Evolutionary conservation across 2,113 vertebrate species (phyloP), one percentile per base, ranked within the genome.

Genomic region (Mesoclemmys tuberculata): DNA sequence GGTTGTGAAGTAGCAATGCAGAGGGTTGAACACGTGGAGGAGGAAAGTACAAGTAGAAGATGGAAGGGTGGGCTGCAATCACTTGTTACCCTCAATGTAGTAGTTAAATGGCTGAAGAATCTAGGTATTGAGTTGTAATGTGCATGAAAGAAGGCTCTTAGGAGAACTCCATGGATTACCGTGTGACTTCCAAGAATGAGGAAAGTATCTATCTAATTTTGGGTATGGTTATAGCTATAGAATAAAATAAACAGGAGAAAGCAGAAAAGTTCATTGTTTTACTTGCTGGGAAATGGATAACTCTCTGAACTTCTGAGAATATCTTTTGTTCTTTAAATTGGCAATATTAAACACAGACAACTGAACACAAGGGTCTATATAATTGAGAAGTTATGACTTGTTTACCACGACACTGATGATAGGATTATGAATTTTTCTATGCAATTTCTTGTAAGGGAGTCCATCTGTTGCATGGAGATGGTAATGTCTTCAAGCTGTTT

Each of bases 221-320:
- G 61, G 82, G 95, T 46, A 35, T 49, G n/a, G 27, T 44, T 48
- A 80, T 79, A 75, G 1, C n/a, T 38, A 35, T 81, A 55, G 3
- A n/a, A 84, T 78, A 91, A 87, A 92, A 46, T 4, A 68, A 97
- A 81, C 97, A 97, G 97, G 96, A 77, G 85, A 96, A 96, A 88
- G 82, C 49, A 92, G 92, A 87, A 89, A 96, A 93, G 88, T 96
- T 93, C 80, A 55, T 94, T 91, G 29, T 54, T 27, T 54, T 80
- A 35, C 97, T 86, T 92, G 81, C 48, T 86, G 55, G 75, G 80
- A 94, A 89, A 87, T 81, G 85, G 87, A 84, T 90, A 93, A 96
- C 96, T 97, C 96, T 94, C 92, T 92, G 91, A 96, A 96, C 81
- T 92, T 87, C 46, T 44, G 93, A 89, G 77, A 68, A 56, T 85